Percentiles rank a stretch among this genome's conserved stretches.
Evolutionary conservation across 2,797 vertebrate genomes (phyloP).

Genomic region (Cercopithecus hamlyni): DNA sequence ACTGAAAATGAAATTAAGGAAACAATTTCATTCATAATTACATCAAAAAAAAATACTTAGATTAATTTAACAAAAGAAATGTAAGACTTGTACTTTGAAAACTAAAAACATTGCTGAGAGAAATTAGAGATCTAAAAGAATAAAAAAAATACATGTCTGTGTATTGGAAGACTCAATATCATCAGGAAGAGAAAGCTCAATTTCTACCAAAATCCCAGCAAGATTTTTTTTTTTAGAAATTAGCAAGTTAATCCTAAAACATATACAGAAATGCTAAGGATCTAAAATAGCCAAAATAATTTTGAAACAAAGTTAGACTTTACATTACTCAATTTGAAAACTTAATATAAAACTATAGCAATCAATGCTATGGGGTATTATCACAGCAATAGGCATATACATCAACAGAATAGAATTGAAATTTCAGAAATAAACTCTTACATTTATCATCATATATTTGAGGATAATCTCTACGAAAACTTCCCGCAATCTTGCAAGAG

Average conservation of each 20-base stretch:
- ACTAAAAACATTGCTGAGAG: too few species aligned
- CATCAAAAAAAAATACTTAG: neutral
- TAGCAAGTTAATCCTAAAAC: neutral
- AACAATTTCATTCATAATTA: neutral
- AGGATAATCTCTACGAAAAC: too few species aligned
- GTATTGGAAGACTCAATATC: too few species aligned
- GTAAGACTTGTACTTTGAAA: neutral
- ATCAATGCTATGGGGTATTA: neutral
- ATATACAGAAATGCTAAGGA: neutral
- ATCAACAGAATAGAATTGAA: neutral
- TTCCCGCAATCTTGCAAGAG: too few species aligned
- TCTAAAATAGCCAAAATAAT: neutral
- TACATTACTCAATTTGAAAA: neutral
- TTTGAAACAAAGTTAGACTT: neutral
- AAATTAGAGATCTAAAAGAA: too few species aligned
- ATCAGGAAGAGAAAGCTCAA: too few species aligned
- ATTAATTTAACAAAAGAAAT: neutral
- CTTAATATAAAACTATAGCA: too few species aligned
- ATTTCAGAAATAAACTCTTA: neutral
- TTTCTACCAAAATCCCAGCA: too few species aligned
- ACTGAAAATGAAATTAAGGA: neutral
- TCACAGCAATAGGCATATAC: neutral
- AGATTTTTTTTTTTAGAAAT: neutral
- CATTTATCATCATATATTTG: neutral
- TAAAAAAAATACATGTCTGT: too few species aligned